Evolutionary conservation across 1,140 invertebrate species (phyloP).

Genomic region (Psilanteris sp.): DNA sequence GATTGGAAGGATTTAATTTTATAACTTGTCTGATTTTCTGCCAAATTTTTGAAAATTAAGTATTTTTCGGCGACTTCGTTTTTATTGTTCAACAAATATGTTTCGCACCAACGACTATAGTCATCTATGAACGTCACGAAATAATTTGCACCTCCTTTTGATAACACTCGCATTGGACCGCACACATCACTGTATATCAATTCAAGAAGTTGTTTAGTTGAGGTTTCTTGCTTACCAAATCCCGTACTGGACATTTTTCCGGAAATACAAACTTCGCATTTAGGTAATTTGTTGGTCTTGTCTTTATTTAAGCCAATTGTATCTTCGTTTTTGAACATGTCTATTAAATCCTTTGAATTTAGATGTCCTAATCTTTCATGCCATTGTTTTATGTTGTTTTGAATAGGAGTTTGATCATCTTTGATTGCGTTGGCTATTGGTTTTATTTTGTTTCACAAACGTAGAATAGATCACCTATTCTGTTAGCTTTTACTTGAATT

Average conservation of each 20-base stretch:
- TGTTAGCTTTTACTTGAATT: too few species aligned
- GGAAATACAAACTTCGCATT: not conserved
- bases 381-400: too few species aligned
- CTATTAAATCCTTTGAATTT: too few species aligned
- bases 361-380: too few species aligned
- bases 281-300: not conserved
- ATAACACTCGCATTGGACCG: not conserved
- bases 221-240: not conserved
- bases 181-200: not conserved
- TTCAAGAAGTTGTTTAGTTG: not conserved
- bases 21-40: not conserved
- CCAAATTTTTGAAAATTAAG: not conserved
- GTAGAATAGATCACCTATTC: too few species aligned
- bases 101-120: not conserved
- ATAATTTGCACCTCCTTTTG: not conserved
- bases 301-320: too few species aligned
- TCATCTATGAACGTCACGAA: slow-evolving; percentile 1
- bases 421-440: too few species aligned
- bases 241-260: not conserved
- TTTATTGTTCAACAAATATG: not conserved
- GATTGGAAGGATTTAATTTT: not conserved
- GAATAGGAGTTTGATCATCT: too few species aligned
- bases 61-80: not conserved
- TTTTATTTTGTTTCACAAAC: too few species aligned
- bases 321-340: too few species aligned